Evolutionary conservation across 2,888 invertebrate genomes (phyloP).

Genomic region (Pandemis corylana): DNA sequence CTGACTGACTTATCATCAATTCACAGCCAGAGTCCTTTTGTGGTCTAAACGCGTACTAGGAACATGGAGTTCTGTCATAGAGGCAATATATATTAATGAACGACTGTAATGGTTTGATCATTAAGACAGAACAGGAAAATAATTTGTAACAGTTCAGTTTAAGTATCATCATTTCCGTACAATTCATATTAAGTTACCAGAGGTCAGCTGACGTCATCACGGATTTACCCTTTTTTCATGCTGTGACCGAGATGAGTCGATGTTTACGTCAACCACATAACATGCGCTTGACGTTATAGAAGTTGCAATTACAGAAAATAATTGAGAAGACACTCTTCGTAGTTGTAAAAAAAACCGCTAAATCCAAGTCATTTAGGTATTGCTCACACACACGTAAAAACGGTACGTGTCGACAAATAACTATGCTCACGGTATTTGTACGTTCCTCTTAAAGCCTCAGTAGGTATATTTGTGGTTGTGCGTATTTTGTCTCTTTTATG

Average conservation of each 20-base stretch:
- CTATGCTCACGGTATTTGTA: too few species aligned
- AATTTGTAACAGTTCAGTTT: not conserved
- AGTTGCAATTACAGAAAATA: not conserved
- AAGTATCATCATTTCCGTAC: not conserved
- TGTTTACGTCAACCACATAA: constrained; percentile 2
- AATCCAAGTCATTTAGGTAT: too few species aligned
- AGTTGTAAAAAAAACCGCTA: not conserved
- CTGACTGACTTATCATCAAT: too few species aligned
- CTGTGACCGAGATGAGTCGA: not conserved
- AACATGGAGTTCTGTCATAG: too few species aligned
- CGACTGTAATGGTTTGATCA: not conserved
- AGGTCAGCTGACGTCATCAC: not conserved
- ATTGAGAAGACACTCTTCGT: not conserved
- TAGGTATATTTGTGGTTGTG: too few species aligned
- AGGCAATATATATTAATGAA: too few species aligned
- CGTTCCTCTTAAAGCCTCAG: too few species aligned
- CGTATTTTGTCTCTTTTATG: too few species aligned
- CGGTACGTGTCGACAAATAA: too few species aligned
- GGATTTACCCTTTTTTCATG: constrained; percentile 5
- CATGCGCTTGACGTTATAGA: not conserved
- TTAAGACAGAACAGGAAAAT: not conserved
- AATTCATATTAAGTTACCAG: not conserved
- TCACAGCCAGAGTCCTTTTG: too few species aligned
- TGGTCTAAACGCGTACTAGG: too few species aligned
- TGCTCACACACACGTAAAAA: too few species aligned